phyloP scores from a whole-genome alignment of 2,888 invertebrate genomes.

The Graphium colonna region DNA sequence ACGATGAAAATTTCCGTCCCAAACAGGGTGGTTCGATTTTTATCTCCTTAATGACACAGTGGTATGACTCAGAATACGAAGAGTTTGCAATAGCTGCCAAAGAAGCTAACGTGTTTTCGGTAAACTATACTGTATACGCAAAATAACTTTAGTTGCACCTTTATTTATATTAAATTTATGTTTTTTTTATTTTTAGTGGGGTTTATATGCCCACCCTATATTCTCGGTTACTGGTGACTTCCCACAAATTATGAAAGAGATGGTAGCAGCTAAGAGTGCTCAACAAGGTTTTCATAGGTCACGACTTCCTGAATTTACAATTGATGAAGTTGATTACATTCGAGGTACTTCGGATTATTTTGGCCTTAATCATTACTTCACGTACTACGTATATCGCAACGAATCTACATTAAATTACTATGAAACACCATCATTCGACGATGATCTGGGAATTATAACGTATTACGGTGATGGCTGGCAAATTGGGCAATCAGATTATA shows the following conservation, averaged over 20 bases:
- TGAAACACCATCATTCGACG: slow-evolving; percentile 36
- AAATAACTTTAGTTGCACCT: no score
- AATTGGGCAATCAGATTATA: slow-evolving; percentile 1
- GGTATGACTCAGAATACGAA: slow-evolving; percentile 63
- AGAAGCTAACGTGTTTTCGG: slow-evolving; percentile 64
- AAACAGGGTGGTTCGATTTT: slow-evolving; percentile 49
- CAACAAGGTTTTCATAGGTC: no score
- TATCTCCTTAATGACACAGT: slow-evolving; percentile 75
- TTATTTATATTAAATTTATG: no score
- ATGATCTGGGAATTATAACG: slow-evolving; percentile 35
- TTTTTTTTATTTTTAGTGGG: no score
- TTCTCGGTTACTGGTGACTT: slow-evolving; percentile 81
- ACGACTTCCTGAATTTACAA: slow-evolving; percentile 72
- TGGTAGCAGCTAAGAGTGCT: no score
- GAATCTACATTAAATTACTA: slow-evolving; percentile 32
- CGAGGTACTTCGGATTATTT: no score
- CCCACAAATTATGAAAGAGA: slow-evolving; percentile 78
- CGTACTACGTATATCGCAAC: slow-evolving; percentile 48
- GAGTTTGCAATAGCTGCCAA: slow-evolving; percentile 62
- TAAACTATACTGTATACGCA: no score
- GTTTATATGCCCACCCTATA: slow-evolving; percentile 81
- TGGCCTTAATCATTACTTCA: slow-evolving; percentile 83
- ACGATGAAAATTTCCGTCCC: slow-evolving; percentile 42
- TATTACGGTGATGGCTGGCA: slow-evolving; percentile 24
- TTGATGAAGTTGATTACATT: no score